These are phyloP conservation scores for Leptopilina clavipes DNA, from an alignment of 1,140 invertebrate genomes.

Conservation along the genomic window DNA sequence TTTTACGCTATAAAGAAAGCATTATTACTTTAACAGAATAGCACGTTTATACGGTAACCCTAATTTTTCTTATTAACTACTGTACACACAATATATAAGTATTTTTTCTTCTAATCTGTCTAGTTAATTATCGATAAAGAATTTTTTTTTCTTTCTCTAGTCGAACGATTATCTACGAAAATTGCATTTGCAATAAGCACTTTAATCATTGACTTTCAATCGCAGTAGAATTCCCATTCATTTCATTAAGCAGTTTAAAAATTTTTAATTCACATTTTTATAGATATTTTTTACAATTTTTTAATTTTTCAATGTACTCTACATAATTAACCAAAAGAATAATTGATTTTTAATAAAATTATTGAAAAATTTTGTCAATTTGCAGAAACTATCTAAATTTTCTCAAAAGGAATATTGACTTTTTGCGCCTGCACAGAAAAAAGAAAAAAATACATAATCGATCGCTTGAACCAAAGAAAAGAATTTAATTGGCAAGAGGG, in stretches of 20 bases:
- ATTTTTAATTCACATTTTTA: too few species aligned
- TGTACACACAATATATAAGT: not conserved
- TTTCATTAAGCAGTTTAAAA: too few species aligned
- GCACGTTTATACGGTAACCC: constrained; percentile 23
- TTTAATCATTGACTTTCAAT: constrained; percentile 12
- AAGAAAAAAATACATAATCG: too few species aligned
- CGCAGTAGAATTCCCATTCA: not conserved
- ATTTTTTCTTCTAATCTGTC: constrained; percentile 2
- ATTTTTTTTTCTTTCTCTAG: not conserved
- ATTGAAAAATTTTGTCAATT: not conserved
- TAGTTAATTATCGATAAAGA: not conserved
- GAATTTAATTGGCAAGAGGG: too few species aligned
- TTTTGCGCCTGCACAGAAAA: too few species aligned
- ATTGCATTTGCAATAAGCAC: constrained; percentile 2
- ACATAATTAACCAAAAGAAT: too few species aligned
- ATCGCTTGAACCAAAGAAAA: too few species aligned
- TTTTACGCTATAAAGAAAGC: not conserved
- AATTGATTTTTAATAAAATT: too few species aligned
- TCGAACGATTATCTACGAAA: not conserved
- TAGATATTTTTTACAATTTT: too few species aligned
- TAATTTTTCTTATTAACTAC: constrained; percentile 24
- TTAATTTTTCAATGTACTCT: too few species aligned
- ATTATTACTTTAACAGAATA: constrained; percentile 21
- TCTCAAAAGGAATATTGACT: not conserved
- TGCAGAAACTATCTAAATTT: not conserved